Percentiles rank a stretch among this genome's conserved stretches.
Conservation (phyloP, 2,113 vertebrate species). For the Dromiciops gliroides region DNA sequence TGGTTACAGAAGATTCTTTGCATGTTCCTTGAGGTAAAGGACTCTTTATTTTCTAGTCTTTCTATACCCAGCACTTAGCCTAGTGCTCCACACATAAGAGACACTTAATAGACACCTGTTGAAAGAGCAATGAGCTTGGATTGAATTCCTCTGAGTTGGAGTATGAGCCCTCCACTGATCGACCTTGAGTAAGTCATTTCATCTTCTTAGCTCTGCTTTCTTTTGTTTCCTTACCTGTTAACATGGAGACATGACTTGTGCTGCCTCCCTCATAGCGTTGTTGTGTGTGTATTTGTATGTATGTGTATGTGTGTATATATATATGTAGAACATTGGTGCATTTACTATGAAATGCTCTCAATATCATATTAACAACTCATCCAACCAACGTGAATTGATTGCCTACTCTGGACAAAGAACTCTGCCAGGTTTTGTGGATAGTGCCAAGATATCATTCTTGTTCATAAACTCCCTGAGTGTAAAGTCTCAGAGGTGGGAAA, state of each 20-base stretch:
- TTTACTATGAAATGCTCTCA: too few species aligned
- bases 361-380: too few species aligned
- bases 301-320: too few species aligned
- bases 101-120: not conserved
- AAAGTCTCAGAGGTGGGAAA: too few species aligned
- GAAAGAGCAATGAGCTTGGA: not conserved
- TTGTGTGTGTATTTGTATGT: rapidly evolving
- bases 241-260: not conserved
- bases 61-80: not conserved
- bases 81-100: not conserved
- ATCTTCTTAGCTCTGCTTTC: not conserved
- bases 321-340: too few species aligned
- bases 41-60: not conserved
- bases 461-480: too few species aligned
- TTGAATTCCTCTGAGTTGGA: not conserved
- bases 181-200: not conserved
- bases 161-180: not conserved
- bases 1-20: not conserved
- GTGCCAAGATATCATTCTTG: too few species aligned
- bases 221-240: not conserved
- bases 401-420: too few species aligned
- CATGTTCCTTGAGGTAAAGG: not conserved
- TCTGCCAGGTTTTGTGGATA: too few species aligned
- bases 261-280: not conserved
- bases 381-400: too few species aligned